phyloP scores from a whole-genome alignment of 1,140 invertebrate genomes.

The Harlomillsia oculata region DNA sequence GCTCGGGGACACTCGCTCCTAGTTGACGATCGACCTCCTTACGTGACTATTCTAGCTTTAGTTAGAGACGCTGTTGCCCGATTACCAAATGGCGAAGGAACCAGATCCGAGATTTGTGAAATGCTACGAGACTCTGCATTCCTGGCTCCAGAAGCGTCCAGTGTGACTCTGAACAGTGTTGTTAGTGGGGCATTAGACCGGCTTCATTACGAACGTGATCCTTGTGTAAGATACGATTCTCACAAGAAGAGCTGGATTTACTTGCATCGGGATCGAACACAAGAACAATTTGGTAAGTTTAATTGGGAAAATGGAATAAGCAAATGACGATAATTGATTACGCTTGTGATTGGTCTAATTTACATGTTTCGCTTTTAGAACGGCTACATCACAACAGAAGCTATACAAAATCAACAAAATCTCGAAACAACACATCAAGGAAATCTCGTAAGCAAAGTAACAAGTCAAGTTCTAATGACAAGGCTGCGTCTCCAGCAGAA shows the following conservation, averaged over 20 bases:
- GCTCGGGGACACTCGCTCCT: slow-evolving; percentile 74
- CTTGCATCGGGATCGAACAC: slow-evolving; percentile 64
- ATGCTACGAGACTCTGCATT: slow-evolving; percentile 76
- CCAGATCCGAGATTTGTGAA: slow-evolving; percentile 76
- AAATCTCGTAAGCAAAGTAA: slow-evolving; percentile 25
- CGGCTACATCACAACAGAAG: slow-evolving; percentile 35
- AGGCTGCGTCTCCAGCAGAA: background rate
- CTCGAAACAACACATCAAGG: slow-evolving; percentile 25
- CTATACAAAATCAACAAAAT: slow-evolving; percentile 36
- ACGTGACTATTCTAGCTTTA: slow-evolving; percentile 80
- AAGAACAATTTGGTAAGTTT: slow-evolving; percentile 62
- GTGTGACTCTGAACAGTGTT: slow-evolving; percentile 52
- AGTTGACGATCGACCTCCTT: slow-evolving; percentile 70
- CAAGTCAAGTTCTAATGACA: background rate
- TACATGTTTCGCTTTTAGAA: slow-evolving; percentile 12
- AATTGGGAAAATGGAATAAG: slow-evolving; percentile 25
- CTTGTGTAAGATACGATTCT: slow-evolving; percentile 81
- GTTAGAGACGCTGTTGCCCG: slow-evolving; percentile 85
- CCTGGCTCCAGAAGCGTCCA: slow-evolving; percentile 58
- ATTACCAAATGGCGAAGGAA: slow-evolving; percentile 87
- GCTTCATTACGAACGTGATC: slow-evolving; percentile 66
- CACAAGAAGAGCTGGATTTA: slow-evolving; percentile 85
- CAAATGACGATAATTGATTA: background rate
- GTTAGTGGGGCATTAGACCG: slow-evolving; percentile 80
- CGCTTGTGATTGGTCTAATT: background rate